A percentile compares a stretch with the other conserved stretches of the same genome.
Evolutionary conservation across 1,140 invertebrate genomes (phyloP).

Genomic region (Dendroctonus ponderosae): DNA sequence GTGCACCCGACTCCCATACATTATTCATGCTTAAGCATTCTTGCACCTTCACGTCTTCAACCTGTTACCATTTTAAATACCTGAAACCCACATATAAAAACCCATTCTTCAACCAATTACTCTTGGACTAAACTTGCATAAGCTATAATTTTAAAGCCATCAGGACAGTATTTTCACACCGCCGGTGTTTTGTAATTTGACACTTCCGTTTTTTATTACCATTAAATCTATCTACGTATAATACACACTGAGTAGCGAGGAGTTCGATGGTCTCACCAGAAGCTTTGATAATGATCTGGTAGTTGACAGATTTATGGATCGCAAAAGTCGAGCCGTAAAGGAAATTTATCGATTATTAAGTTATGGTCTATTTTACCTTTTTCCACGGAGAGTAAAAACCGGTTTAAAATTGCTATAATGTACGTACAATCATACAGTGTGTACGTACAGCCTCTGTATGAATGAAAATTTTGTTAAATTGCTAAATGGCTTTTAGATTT

Average conservation of each 20-base stretch:
- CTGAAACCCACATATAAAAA: constrained; percentile 25
- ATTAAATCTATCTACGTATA: constrained; percentile 37
- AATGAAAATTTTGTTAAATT: no score
- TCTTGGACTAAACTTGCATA: constrained; percentile 25
- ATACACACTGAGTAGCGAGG: constrained; percentile 1
- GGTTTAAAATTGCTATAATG: no score
- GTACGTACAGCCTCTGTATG: no score
- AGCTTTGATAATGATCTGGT: constrained; percentile 15
- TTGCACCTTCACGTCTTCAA: constrained; percentile 31
- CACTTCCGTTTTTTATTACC: constrained; percentile 50
- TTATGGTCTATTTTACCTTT: neutral
- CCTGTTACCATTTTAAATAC: constrained; percentile 34
- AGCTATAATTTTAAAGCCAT: constrained; percentile 50
- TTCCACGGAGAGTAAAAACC: no score
- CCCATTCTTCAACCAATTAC: constrained; percentile 29
- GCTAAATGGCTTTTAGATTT: no score
- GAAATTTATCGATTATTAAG: constrained; percentile 16
- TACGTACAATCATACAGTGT: no score
- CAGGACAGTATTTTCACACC: constrained; percentile 49
- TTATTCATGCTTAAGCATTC: constrained; percentile 27
- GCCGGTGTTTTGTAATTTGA: constrained; percentile 47
- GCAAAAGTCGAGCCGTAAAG: constrained; percentile 4
- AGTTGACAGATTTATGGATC: constrained; percentile 23
- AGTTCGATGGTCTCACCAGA: constrained; percentile 12
- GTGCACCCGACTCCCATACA: constrained; percentile 14